phyloP scores from a whole-genome alignment of 2,888 invertebrate genomes.

The Trichogramma dendrolimi region DNA sequence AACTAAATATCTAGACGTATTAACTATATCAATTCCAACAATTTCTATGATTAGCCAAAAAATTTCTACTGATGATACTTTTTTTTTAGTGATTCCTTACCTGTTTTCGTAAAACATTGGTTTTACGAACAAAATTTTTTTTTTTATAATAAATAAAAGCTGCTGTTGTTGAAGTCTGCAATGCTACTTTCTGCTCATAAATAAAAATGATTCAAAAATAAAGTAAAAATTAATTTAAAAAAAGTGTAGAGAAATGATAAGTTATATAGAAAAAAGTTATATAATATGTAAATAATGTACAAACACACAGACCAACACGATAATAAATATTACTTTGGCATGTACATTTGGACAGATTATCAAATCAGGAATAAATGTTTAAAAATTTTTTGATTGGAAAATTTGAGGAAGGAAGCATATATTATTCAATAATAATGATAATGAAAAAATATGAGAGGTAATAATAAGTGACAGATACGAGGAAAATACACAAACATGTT shows the following conservation, averaged over 20 bases:
- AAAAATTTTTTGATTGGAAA: neutral
- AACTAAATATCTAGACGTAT: conserved; percentile 28
- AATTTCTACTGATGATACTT: conserved; percentile 22
- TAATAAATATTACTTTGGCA: conserved; percentile 38
- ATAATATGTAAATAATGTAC: conserved; percentile 27
- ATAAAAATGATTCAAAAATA: conserved; percentile 14
- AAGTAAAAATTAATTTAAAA: conserved; percentile 10
- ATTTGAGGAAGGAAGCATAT: conserved; percentile 10
- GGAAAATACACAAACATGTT: conserved; percentile 52
- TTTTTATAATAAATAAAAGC: neutral
- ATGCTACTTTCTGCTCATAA: conserved; percentile 2
- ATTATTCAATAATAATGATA: conserved; percentile 19
- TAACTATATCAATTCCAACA: conserved; percentile 27
- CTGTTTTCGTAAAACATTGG: conserved; percentile 9
- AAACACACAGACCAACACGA: conserved; percentile 33
- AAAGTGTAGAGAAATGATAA: conserved; percentile 16
- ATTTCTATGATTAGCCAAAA: conserved; percentile 23
- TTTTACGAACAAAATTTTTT: neutral
- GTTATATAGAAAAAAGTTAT: conserved; percentile 23
- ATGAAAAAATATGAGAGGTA: conserved; percentile 30
- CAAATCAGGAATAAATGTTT: no score
- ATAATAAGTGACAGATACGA: conserved; percentile 42
- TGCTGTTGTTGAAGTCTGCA: conserved; percentile 6
- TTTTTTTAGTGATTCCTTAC: conserved; percentile 19
- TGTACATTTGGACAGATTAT: conserved; percentile 31